Conservation (phyloP, 2,797 vertebrate genomes). For the Perodicticus potto region DNA sequence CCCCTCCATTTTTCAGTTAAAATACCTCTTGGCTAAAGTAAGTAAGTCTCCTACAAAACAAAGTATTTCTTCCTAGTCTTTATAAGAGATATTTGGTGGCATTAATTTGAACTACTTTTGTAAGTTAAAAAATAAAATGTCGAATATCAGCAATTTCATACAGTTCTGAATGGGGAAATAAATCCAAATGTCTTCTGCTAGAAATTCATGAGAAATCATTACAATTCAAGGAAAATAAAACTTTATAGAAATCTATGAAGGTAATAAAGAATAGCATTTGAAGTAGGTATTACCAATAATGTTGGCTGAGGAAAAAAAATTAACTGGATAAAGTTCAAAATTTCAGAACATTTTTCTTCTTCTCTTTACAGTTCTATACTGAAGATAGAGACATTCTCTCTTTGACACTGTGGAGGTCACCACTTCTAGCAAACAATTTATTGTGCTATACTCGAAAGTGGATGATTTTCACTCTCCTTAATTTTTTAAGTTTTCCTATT, state of each 20-base stretch:
- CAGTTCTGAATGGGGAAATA: constrained; percentile 1
- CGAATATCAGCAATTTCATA: constrained; percentile 28
- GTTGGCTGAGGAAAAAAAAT: neutral
- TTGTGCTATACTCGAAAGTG: neutral
- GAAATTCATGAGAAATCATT: constrained; percentile 28
- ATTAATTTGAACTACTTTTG: constrained; percentile 35
- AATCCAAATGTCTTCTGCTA: constrained; percentile 54
- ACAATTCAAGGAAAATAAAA: neutral
- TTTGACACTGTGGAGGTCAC: neutral
- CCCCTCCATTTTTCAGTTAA: constrained; percentile 4
- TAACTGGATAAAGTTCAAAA: constrained; percentile 5
- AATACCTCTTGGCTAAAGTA: neutral
- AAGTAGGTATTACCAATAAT: constrained; percentile 8
- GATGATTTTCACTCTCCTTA: constrained; percentile 1
- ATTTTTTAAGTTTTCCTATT: constrained; percentile 49
- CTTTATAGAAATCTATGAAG: neutral
- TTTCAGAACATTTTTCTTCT: neutral
- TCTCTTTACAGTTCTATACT: neutral
- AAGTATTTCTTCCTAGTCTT: neutral
- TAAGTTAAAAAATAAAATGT: constrained; percentile 32
- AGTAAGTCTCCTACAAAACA: neutral
- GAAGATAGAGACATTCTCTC: neutral
- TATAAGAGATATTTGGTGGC: constrained; percentile 6
- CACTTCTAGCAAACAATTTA: constrained; percentile 28
- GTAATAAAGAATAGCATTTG: constrained; percentile 31